These are phyloP conservation scores for Anoplopoma fimbria DNA, from an alignment of 2,113 vertebrate genomes.

Conservation along the genomic window DNA sequence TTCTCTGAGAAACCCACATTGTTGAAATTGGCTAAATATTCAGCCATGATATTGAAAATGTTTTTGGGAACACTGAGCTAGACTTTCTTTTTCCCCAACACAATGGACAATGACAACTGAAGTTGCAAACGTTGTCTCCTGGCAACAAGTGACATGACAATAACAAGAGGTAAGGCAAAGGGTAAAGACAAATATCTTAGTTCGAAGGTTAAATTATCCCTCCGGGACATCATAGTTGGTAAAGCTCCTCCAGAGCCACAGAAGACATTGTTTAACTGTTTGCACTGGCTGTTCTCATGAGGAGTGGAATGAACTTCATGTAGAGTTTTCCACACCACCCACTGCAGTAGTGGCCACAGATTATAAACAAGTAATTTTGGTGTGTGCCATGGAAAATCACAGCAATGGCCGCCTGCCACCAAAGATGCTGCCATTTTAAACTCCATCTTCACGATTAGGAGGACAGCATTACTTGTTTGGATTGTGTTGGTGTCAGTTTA, in stretches of 20 bases:
- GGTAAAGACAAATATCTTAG: no score
- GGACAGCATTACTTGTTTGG: not conserved
- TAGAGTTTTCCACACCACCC: not conserved
- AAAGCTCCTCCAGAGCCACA: not conserved
- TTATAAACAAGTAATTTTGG: conserved; percentile 22
- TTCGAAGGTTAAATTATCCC: not conserved
- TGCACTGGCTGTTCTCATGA: not conserved
- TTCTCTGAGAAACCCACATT: no score
- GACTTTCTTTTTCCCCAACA: no score
- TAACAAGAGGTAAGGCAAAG: no score
- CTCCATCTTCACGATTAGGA: not conserved
- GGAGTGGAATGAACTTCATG: not conserved
- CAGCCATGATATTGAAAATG: no score
- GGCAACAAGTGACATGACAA: no score
- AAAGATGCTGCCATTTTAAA: conserved; percentile 21
- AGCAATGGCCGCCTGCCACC: not conserved
- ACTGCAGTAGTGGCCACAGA: not conserved
- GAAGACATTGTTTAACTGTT: not conserved
- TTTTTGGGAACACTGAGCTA: no score
- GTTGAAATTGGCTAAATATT: no score
- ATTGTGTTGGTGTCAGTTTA: not conserved
- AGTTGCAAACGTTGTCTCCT: no score
- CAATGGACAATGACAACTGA: no score
- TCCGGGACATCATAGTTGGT: not conserved
- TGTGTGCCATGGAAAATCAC: conserved; percentile 48